Evolutionary conservation across 2,888 invertebrate species (phyloP).

Genomic region (Phragmatobia fuliginosa): DNA sequence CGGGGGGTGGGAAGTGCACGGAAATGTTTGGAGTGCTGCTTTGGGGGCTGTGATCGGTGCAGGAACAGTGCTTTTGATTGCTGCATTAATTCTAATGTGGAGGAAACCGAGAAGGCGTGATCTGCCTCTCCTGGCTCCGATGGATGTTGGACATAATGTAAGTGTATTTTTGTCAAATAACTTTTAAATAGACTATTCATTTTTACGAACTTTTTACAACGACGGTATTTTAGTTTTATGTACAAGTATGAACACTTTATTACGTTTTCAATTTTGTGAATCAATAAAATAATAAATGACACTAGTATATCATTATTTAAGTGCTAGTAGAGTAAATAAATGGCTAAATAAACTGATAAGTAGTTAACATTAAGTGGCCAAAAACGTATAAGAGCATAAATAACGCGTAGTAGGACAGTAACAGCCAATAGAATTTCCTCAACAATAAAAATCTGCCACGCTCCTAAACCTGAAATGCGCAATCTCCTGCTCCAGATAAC

Average conservation of each 20-base stretch:
- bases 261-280: no score
- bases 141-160: conserved; percentile 77
- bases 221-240: not conserved
- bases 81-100: conserved; percentile 71
- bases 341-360: not conserved
- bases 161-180: conserved; percentile 50
- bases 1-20: conserved; percentile 52
- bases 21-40: conserved; percentile 75
- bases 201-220: not conserved
- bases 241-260: no score
- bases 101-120: conserved; percentile 68
- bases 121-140: conserved; percentile 70
- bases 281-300: no score
- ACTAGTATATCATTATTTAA: no score
- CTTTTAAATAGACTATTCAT: not conserved
- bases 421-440: not conserved
- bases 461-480: not conserved
- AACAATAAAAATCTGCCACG: not conserved
- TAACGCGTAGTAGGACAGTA: not conserved
- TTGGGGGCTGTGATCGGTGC: conserved; percentile 78
- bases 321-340: no score
- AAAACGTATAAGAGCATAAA: not conserved
- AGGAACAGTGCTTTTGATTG: conserved; percentile 72
- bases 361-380: not conserved
- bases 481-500: not conserved